Percentiles rank a stretch among this genome's conserved stretches.
These are phyloP conservation scores for Charaxes varanes DNA, from an alignment of 1,140 invertebrate genomes.

Conservation along the genomic window DNA sequence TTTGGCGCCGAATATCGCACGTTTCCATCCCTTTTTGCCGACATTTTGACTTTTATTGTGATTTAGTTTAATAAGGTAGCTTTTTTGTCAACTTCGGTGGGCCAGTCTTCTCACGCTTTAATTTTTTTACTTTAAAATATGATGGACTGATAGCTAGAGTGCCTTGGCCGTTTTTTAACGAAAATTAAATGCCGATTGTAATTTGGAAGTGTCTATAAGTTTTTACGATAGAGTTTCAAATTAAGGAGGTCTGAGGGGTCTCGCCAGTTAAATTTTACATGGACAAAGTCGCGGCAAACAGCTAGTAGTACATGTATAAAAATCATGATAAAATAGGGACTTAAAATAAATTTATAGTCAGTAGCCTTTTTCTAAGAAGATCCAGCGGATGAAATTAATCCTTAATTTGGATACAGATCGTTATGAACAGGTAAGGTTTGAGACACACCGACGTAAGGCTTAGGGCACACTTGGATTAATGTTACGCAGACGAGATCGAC, in stretches of 20 bases:
- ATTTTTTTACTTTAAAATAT: too few relatives aligned
- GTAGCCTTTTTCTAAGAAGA: conserved; percentile 17
- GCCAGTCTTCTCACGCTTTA: too few relatives aligned
- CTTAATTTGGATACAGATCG: conserved; percentile 34
- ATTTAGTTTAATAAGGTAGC: conserved; percentile 19
- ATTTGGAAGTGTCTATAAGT: conserved; percentile 3
- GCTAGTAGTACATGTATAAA: too few relatives aligned
- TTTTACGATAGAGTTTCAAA: too few relatives aligned
- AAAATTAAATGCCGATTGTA: too few relatives aligned
- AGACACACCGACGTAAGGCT: conserved; percentile 26
- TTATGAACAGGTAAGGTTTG: conserved; percentile 39
- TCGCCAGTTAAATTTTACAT: too few relatives aligned
- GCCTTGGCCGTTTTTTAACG: too few relatives aligned
- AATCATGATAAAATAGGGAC: background rate
- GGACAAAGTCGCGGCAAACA: too few relatives aligned
- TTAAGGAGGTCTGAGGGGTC: too few relatives aligned
- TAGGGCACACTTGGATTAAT: too few relatives aligned
- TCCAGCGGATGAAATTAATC: conserved; percentile 24
- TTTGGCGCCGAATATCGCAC: conserved; percentile 43
- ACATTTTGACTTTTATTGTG: conserved; percentile 35
- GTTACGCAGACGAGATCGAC: too few relatives aligned
- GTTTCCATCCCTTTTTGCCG: conserved; percentile 27
- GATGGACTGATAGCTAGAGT: too few relatives aligned
- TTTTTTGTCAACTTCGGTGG: conserved; percentile 5
- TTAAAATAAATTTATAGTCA: conserved; percentile 5